Conservation (phyloP, 2,113 vertebrate species). For the Noturus placidus region DNA sequence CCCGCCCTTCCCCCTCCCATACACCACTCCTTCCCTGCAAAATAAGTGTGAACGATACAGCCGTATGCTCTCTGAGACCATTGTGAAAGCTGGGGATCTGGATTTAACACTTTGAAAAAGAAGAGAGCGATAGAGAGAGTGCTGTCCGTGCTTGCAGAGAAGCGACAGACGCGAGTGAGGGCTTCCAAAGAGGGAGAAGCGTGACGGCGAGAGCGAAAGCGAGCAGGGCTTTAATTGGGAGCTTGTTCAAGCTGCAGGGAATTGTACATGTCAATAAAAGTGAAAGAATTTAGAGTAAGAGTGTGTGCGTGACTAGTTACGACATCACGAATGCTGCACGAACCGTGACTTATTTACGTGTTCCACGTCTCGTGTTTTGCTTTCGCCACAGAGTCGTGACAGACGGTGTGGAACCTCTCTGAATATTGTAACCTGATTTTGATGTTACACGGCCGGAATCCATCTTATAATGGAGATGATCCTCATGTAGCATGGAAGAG, state of each 20-base stretch:
- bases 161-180: neutral
- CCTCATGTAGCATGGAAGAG: neutral
- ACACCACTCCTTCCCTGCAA: too few species aligned
- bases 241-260: slow-evolving; percentile 38
- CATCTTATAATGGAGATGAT: neutral
- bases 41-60: neutral
- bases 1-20: too few species aligned
- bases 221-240: slow-evolving; percentile 48
- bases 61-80: neutral
- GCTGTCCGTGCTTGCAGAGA: neutral
- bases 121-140: neutral
- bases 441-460: neutral
- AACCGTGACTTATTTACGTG: slow-evolving; percentile 17
- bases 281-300: slow-evolving; percentile 5
- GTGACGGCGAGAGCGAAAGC: neutral
- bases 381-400: neutral
- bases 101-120: neutral
- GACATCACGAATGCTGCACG: neutral
- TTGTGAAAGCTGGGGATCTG: neutral
- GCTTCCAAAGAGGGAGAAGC: neutral
- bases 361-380: slow-evolving; percentile 4
- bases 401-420: neutral
- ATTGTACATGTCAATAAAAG: slow-evolving; percentile 40
- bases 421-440: neutral
- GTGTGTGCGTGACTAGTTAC: neutral